Evolutionary conservation across 2,888 invertebrate genomes (phyloP).

Genomic region (Sphinx pinastri): DNA sequence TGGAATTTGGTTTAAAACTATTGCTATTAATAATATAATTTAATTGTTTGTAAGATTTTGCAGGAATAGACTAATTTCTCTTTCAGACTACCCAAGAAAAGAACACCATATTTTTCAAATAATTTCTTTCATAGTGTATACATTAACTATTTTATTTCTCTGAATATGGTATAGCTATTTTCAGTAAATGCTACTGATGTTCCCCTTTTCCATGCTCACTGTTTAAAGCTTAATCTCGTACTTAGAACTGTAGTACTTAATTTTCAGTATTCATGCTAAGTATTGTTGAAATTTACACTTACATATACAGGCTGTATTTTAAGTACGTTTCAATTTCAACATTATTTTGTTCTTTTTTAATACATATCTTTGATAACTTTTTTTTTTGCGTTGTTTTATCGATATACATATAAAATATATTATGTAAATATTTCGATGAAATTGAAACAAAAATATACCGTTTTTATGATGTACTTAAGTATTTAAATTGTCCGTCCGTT

Average conservation of each 20-base stretch:
- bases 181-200: neutral
- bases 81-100: no score
- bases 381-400: no score
- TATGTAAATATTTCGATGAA: neutral
- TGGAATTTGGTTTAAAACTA: neutral
- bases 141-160: no score
- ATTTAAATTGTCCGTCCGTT: slow-evolving; percentile 18
- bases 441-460: slow-evolving; percentile 4
- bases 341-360: neutral
- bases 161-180: no score
- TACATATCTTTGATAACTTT: no score
- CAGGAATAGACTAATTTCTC: no score
- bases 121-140: no score
- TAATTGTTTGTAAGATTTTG: no score
- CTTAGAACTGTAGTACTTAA: slow-evolving; percentile 13
- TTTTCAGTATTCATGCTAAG: slow-evolving; percentile 21
- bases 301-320: slow-evolving; percentile 2
- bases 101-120: no score
- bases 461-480: neutral
- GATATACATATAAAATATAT: no score
- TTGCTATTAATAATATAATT: neutral
- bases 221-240: neutral
- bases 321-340: slow-evolving; percentile 2
- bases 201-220: neutral
- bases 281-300: slow-evolving; percentile 5